These are phyloP conservation scores for Trachelus tabidus DNA, from an alignment of 2,888 invertebrate genomes.

Conservation along the genomic window DNA sequence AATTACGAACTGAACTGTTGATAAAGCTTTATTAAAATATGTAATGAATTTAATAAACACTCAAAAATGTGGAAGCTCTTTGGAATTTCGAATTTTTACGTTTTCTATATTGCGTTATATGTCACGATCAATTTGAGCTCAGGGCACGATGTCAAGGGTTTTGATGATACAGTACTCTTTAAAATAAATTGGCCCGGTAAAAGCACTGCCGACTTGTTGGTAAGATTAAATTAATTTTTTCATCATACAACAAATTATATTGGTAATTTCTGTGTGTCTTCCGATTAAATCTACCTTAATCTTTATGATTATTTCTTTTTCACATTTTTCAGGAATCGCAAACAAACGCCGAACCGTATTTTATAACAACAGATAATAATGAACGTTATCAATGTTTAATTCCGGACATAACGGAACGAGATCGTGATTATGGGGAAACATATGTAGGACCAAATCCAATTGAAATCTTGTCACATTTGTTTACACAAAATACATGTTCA, in stretches of 20 bases:
- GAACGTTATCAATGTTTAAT: slow-evolving; percentile 87
- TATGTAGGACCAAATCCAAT: slow-evolving; percentile 82
- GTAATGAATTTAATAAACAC: no score
- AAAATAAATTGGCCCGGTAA: slow-evolving; percentile 83
- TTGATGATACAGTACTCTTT: slow-evolving; percentile 85
- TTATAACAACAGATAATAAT: slow-evolving; percentile 79
- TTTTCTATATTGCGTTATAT: background rate
- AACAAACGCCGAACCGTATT: slow-evolving; percentile 70
- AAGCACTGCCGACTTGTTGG: slow-evolving; percentile 60
- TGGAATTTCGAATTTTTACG: slow-evolving; percentile 1
- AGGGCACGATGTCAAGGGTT: slow-evolving; percentile 78
- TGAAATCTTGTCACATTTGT: slow-evolving; percentile 80
- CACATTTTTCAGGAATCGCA: slow-evolving; percentile 47
- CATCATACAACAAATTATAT: background rate
- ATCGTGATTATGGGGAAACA: slow-evolving; percentile 69
- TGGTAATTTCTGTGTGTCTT: no score
- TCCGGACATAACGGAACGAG: slow-evolving; percentile 74
- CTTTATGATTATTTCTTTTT: background rate
- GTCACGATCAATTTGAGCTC: slow-evolving; percentile 22
- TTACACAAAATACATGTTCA: slow-evolving; percentile 83
- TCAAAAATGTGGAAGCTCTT: slow-evolving; percentile 10
- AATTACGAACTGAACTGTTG: no score
- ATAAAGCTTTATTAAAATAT: no score
- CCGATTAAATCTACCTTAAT: no score
- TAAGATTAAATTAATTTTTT: slow-evolving; percentile 41